These are phyloP conservation scores for Choreutis nemorana DNA, from an alignment of 2,888 invertebrate genomes.

Conservation along the genomic window DNA sequence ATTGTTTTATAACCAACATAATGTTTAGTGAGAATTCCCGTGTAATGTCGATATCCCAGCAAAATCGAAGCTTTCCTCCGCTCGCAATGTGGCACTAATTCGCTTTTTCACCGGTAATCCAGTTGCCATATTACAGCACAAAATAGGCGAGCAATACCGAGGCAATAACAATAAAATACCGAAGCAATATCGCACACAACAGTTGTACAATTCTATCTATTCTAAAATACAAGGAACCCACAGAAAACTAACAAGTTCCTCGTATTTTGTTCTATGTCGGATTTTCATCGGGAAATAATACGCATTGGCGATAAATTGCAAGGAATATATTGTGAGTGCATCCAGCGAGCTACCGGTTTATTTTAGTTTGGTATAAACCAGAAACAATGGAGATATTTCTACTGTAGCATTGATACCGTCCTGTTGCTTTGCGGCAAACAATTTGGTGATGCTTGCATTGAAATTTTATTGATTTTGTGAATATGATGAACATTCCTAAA, in stretches of 20 bases:
- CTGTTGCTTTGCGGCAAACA: too few relatives aligned
- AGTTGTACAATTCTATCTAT: slow-evolving; percentile 1
- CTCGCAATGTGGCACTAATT: too few relatives aligned
- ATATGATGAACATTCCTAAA: too few relatives aligned
- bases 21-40: too few relatives aligned
- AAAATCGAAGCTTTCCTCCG: too few relatives aligned
- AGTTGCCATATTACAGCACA: too few relatives aligned
- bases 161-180: slow-evolving; percentile 23
- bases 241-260: slow-evolving; percentile 2
- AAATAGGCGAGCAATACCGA: background rate
- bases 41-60: too few relatives aligned
- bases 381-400: slow-evolving; percentile 4
- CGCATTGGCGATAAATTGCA: slow-evolving; percentile 38
- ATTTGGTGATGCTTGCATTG: too few relatives aligned
- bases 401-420: too few relatives aligned
- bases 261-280: slow-evolving; percentile 15
- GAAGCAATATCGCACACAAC: slow-evolving; percentile 13
- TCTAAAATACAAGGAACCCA: slow-evolving; percentile 6
- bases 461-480: too few relatives aligned
- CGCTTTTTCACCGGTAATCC: too few relatives aligned
- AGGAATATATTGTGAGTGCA: slow-evolving; percentile 33
- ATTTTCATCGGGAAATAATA: slow-evolving; percentile 44
- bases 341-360: slow-evolving; percentile 29
- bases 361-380: slow-evolving; percentile 13
- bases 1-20: too few relatives aligned